Evolutionary conservation across 2,888 invertebrate genomes (phyloP).

Genomic region (Phaedon cochleariae): DNA sequence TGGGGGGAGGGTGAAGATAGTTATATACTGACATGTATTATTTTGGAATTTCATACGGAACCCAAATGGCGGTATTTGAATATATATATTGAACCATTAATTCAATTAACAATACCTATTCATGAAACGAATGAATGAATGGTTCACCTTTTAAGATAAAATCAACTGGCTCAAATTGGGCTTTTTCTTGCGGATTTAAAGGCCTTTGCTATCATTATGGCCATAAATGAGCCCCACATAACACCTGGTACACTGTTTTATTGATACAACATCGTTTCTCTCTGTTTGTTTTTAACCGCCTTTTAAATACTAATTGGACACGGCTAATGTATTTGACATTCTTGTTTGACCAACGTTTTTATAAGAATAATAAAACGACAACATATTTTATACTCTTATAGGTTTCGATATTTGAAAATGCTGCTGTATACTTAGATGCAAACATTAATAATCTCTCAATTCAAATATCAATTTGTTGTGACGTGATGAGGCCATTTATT

Average conservation of each 20-base stretch:
- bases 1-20: too few species aligned
- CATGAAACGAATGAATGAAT: neutral
- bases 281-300: slow-evolving; percentile 20
- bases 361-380: neutral
- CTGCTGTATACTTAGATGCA: too few species aligned
- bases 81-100: neutral
- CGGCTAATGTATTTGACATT: slow-evolving; percentile 22
- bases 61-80: neutral
- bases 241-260: slow-evolving; percentile 19
- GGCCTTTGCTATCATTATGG: neutral
- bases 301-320: slow-evolving; percentile 25
- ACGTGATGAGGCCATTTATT: too few species aligned
- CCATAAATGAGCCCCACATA: neutral
- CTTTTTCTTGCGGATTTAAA: neutral
- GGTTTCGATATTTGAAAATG: too few species aligned
- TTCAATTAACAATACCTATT: neutral
- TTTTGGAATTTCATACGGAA: neutral
- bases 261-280: slow-evolving; percentile 20
- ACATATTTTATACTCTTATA: neutral
- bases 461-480: too few species aligned
- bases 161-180: neutral
- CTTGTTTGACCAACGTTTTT: slow-evolving; percentile 1
- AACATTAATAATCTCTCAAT: too few species aligned
- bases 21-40: too few species aligned
- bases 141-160: neutral